Evolutionary conservation across 2,113 vertebrate genomes (phyloP).

Genomic region (Mohoua ochrocephala): DNA sequence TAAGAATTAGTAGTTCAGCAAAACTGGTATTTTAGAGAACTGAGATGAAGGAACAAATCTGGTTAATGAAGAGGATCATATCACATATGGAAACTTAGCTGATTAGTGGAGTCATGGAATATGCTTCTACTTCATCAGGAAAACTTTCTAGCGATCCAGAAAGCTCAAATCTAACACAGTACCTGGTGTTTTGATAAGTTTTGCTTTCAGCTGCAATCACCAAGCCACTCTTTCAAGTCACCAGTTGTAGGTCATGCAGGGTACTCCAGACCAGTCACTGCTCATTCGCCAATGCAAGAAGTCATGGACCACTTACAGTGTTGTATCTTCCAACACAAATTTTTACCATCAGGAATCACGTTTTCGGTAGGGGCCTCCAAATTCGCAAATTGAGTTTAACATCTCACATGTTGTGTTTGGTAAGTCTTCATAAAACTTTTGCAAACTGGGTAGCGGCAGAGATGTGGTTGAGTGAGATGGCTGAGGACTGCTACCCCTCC

Average conservation of each 20-base stretch:
- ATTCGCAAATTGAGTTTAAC: neutral
- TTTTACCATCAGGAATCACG: neutral
- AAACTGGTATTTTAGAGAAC: neutral
- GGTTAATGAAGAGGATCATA: neutral
- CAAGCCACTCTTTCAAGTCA: neutral
- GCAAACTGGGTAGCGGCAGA: neutral
- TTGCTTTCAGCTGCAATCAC: neutral
- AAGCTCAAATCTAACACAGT: neutral
- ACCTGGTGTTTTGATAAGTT: neutral
- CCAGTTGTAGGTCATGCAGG: neutral
- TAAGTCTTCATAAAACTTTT: neutral
- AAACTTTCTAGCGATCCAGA: neutral
- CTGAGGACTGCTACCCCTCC: neutral
- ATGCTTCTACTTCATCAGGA: neutral
- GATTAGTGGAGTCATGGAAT: neutral
- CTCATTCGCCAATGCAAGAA: neutral
- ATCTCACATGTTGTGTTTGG: rapidly evolving
- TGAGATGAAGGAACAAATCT: neutral
- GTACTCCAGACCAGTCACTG: neutral
- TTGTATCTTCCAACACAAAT: neutral
- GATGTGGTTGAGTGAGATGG: neutral
- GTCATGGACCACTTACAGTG: neutral
- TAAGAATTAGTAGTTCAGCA: neutral
- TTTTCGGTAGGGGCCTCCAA: neutral
- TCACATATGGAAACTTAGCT: neutral